Conservation (phyloP, 2,797 vertebrate genomes). For the Thalassophryne amazonica region DNA sequence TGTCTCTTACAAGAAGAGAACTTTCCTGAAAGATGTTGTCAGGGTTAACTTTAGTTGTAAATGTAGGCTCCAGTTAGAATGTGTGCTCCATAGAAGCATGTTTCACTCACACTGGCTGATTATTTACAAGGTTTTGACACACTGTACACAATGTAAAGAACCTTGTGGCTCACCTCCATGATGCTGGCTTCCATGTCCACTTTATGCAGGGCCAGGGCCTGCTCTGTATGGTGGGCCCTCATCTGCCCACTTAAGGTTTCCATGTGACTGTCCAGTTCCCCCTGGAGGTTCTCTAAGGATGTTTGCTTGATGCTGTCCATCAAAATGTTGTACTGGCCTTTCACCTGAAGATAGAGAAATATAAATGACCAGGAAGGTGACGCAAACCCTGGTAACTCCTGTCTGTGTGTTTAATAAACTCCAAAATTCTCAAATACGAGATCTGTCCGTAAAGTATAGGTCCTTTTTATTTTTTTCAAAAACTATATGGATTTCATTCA, state of each 20-base stretch:
- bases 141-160: neutral
- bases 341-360: slow-evolving; percentile 61
- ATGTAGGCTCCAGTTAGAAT: too few species aligned
- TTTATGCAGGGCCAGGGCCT: slow-evolving; percentile 83
- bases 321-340: slow-evolving; percentile 79
- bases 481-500: too few species aligned
- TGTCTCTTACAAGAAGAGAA: too few species aligned
- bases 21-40: too few species aligned
- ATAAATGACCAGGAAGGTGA: neutral
- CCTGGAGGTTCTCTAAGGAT: slow-evolving; percentile 79
- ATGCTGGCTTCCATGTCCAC: slow-evolving; percentile 86
- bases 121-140: neutral
- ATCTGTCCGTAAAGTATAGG: too few species aligned
- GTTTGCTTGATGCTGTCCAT: slow-evolving; percentile 82
- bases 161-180: slow-evolving; percentile 68
- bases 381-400: too few species aligned
- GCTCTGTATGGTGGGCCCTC: slow-evolving; percentile 76
- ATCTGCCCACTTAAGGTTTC: slow-evolving; percentile 75
- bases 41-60: too few species aligned
- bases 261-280: slow-evolving; percentile 78
- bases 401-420: too few species aligned
- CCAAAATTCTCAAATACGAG: too few species aligned
- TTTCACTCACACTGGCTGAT: neutral
- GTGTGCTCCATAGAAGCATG: too few species aligned
- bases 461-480: too few species aligned